phyloP scores from a whole-genome alignment of 2,797 vertebrate genomes.

The Sphenodon punctatus region DNA sequence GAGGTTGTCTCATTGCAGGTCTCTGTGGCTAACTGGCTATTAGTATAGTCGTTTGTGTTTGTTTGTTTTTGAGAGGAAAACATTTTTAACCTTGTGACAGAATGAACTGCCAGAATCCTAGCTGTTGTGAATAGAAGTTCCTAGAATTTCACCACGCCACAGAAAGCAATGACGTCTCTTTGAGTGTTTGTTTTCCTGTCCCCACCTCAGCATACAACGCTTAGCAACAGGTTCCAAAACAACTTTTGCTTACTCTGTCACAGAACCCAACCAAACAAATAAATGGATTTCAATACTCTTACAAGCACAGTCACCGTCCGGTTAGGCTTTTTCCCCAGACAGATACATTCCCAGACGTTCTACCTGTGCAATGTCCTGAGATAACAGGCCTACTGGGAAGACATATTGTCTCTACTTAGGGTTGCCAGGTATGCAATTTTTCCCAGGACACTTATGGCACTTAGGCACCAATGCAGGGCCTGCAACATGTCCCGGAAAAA shows the following conservation, averaged over 20 bases:
- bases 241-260: background rate
- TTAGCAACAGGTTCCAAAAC: background rate
- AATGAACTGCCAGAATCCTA: conserved; percentile 26
- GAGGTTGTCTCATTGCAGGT: conserved; percentile 11
- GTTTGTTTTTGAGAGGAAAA: conserved; percentile 37
- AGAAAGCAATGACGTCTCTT: conserved; percentile 20
- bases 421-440: no score
- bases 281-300: background rate
- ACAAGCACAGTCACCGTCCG: background rate
- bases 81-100: conserved; percentile 27
- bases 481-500: no score
- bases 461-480: no score
- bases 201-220: background rate
- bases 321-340: background rate
- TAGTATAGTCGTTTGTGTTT: conserved; percentile 7
- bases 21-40: background rate
- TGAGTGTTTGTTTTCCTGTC: conserved; percentile 15
- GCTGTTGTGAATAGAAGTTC: conserved; percentile 45
- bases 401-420: no score
- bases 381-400: no score
- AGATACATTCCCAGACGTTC: background rate
- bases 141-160: conserved; percentile 20
- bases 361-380: no score
- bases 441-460: no score
- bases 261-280: background rate